Percentiles rank a stretch among this genome's conserved stretches.
Conservation (phyloP, 2,113 vertebrate species). For the Tonatia bakeri region DNA sequence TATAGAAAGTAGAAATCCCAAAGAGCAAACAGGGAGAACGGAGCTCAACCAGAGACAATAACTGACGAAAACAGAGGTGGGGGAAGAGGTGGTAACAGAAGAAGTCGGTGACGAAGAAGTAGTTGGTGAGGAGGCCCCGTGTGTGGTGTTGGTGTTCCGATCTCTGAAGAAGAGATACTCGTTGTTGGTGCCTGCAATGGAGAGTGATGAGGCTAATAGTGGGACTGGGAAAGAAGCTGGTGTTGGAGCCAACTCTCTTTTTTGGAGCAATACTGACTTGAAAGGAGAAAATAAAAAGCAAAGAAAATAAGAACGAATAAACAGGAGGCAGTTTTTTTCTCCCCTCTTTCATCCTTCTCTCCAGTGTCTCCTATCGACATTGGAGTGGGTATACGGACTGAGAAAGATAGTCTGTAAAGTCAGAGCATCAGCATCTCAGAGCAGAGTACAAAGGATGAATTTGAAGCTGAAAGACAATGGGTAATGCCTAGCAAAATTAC, state of each 20-base stretch:
- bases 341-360: background rate
- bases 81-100: rapidly evolving
- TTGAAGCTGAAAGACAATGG: background rate
- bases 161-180: background rate
- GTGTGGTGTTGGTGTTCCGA: rapidly evolving
- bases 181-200: background rate
- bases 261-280: background rate
- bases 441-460: background rate
- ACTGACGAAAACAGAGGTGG: background rate
- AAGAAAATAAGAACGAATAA: background rate
- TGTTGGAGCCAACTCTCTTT: background rate
- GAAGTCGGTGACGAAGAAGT: no score
- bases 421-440: background rate
- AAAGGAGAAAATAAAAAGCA: background rate
- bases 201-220: background rate
- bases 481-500: background rate
- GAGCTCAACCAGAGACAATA: background rate
- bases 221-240: background rate
- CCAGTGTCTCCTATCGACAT: rapidly evolving
- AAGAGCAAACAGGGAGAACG: background rate
- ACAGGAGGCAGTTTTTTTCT: no score
- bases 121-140: rapidly evolving
- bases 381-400: rapidly evolving
- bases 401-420: background rate
- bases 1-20: background rate